These are phyloP conservation scores for Clinocottus analis DNA, from an alignment of 2,113 vertebrate genomes.

Conservation along the genomic window DNA sequence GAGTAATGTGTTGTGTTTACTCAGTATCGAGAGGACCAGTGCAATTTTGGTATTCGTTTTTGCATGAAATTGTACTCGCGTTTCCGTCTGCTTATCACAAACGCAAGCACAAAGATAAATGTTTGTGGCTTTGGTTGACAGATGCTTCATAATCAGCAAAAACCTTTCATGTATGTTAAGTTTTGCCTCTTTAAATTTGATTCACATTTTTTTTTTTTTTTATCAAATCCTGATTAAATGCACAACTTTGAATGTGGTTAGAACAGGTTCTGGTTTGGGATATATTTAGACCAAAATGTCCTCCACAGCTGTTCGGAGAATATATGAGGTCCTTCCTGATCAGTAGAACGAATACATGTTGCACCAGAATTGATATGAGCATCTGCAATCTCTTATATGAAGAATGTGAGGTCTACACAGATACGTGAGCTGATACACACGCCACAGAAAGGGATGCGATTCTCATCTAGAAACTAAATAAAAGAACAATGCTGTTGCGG, in stretches of 20 bases:
- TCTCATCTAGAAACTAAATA: not conserved
- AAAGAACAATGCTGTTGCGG: not conserved
- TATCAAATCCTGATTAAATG: conserved; percentile 2
- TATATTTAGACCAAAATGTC: not conserved
- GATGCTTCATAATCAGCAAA: conserved; percentile 15
- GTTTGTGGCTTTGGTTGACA: conserved; percentile 35
- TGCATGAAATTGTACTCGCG: conserved; percentile 43
- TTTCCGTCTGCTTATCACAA: conserved; percentile 47
- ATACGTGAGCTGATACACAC: not conserved
- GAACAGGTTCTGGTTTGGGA: not conserved
- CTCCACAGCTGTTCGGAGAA: not conserved
- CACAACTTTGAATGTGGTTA: not conserved
- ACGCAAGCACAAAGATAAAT: conserved; percentile 29
- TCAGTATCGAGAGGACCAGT: not conserved
- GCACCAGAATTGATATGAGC: not conserved
- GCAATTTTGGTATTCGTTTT: conserved; percentile 30
- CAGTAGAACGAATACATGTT: not conserved
- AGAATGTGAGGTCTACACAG: not conserved
- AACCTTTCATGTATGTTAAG: not conserved
- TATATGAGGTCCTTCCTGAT: not conserved
- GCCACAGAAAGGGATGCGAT: not conserved
- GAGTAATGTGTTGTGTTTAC: conserved; percentile 8
- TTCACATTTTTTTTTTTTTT: conserved; percentile 7
- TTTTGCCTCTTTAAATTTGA: conserved; percentile 16
- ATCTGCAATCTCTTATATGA: not conserved